These are phyloP conservation scores for Penaeus chinensis DNA, from an alignment of 1,140 invertebrate genomes.

Conservation along the genomic window DNA sequence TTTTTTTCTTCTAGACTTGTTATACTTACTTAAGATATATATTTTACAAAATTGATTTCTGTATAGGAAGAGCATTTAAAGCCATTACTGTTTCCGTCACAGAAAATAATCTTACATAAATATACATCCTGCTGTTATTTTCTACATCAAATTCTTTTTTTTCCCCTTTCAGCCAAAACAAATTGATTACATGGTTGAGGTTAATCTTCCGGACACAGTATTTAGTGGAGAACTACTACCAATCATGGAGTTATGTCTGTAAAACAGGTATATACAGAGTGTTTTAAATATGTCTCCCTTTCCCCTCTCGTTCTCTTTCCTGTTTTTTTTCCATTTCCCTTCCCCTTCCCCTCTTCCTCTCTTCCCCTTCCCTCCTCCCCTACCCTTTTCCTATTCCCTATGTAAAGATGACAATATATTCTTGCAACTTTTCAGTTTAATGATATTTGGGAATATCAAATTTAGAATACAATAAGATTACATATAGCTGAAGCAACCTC, in stretches of 20 bases:
- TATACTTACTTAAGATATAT: no score
- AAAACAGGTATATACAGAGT: slow-evolving; percentile 81
- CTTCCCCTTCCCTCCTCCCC: not conserved
- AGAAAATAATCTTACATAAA: no score
- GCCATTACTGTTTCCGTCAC: no score
- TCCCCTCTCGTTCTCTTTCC: not conserved
- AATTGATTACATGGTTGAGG: slow-evolving; percentile 92
- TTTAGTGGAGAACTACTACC: slow-evolving; percentile 90
- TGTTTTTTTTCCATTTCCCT: not conserved
- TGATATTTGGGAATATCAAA: no score
- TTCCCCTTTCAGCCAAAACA: slow-evolving; percentile 77
- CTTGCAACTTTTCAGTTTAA: no score
- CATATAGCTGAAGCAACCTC: no score
- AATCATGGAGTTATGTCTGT: slow-evolving; percentile 93
- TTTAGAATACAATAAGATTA: no score
- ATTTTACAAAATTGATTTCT: no score
- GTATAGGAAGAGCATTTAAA: no score
- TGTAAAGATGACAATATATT: not conserved
- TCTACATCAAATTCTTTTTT: not conserved
- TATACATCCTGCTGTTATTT: no score
- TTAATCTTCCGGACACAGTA: slow-evolving; percentile 90
- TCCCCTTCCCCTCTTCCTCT: not conserved
- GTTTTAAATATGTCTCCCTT: not conserved
- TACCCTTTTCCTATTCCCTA: not conserved
- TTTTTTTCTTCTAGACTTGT: no score